Evolutionary conservation across 2,113 vertebrate genomes (phyloP), one percentile per base, ranked within the genome.

Genomic region (Notechis scutatus): DNA sequence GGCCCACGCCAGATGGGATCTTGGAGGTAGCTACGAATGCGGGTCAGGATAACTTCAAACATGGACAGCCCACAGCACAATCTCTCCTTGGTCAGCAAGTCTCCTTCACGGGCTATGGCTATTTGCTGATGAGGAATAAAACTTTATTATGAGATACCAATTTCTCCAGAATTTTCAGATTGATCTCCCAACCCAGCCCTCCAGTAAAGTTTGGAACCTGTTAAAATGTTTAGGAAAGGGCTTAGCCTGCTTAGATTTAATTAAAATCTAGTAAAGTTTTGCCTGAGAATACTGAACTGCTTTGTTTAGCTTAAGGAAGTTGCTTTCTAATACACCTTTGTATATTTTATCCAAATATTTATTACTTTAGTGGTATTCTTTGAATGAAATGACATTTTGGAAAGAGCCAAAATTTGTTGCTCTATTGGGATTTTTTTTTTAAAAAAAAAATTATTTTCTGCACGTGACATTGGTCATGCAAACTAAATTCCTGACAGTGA

Each of bases 71-170:
- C 99, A 0, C 99, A 99, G 98, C 99, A 99, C 52, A 99, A 98
- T 5, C 99, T 98, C 97, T 99, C 99, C 98, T 99, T 99, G 96
- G 99, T 99, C 97, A 99, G 97, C 96, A 99, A 98, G 98, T 99
- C 99, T 2, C 99, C 99, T 96, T 99, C 99, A 21, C 99, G 98
- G 26, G 99, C 99, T 0, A 99, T 99, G 93, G 99, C 99, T 4
- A 99, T 99, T 99, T 99, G 99, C 99, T 99, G 97, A 50, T 94
- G 94, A 94, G 0, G 47, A 94, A 96, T 92, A 94, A 2, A 93
- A 64, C 95, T 87, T 20, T 93, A 95, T 91, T 0, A n/a, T 23
- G 61, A 20, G 61, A 0, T 0, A 0, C 87, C 3, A 86, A 2
- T 47, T 15, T 87, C 81, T 94, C 0, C 45, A 23, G 47, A 90